Percentiles rank a stretch among this genome's conserved stretches.
phyloP scores from a whole-genome alignment of 2,888 invertebrate genomes.

The Deladenus siricidicola region DNA sequence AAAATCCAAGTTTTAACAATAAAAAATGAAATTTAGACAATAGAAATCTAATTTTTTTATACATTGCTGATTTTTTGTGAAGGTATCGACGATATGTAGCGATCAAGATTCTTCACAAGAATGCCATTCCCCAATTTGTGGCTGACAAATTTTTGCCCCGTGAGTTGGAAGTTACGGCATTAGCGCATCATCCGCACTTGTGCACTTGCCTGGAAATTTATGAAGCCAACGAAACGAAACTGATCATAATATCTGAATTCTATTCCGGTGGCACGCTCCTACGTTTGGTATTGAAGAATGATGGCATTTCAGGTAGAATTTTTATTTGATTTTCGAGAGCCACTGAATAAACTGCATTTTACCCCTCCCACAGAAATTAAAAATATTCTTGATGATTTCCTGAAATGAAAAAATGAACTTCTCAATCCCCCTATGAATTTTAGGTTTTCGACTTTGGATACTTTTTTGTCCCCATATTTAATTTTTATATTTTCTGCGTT shows the following conservation, averaged over 20 bases:
- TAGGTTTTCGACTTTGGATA: too few species aligned
- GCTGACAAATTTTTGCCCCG: slow-evolving; percentile 41
- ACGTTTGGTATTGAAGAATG: slow-evolving; percentile 10
- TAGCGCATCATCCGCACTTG: slow-evolving; percentile 23
- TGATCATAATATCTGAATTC: slow-evolving; percentile 38
- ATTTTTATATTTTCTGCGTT: neutral
- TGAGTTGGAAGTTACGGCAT: slow-evolving; percentile 36
- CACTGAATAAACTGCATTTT: too few species aligned
- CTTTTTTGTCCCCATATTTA: too few species aligned
- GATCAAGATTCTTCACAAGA: slow-evolving; percentile 39
- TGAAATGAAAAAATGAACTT: too few species aligned
- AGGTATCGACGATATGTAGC: slow-evolving; percentile 31
- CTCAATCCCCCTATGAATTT: too few species aligned
- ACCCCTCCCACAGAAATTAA: too few species aligned
- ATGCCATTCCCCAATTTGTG: slow-evolving; percentile 28
- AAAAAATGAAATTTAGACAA: too few species aligned
- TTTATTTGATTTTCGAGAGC: neutral
- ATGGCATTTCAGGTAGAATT: neutral
- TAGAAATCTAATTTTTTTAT: too few species aligned
- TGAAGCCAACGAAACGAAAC: slow-evolving; percentile 24
- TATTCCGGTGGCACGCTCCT: slow-evolving; percentile 39
- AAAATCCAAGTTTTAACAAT: too few species aligned
- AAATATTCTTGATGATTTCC: too few species aligned
- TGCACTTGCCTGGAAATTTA: slow-evolving; percentile 29
- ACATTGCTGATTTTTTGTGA: slow-evolving; percentile 1